Evolutionary conservation across 2,888 invertebrate species (phyloP), one percentile per base, ranked within the genome.

Genomic region (Silvanus unidentatus): DNA sequence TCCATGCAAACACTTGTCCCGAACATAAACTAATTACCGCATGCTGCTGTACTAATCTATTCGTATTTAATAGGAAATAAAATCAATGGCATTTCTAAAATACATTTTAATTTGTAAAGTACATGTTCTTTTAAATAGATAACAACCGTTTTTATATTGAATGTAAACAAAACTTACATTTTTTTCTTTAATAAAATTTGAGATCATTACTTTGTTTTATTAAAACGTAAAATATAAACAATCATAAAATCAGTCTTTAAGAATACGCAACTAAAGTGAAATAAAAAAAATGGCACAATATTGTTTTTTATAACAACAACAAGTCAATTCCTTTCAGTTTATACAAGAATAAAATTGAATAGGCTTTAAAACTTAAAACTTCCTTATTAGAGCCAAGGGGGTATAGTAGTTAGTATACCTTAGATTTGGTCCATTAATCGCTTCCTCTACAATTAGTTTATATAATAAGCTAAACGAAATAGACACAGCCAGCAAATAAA

Each of bases 1-100:
- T 88, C 2, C 82, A 86, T 65, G 82, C 88, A 32, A 88, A 87
- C 69, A 77, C 81, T 12, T 88, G 88, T 62, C 72, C 77, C 44
- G 88, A 88, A 60, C 82, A 84, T 65, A 71, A 79, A 52, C 72
- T 88, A 40, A 87, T 88, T 55, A 80, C 82, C 9, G 78, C 77
- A 48, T 88, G 88, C 64, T 88, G 88, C 64, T 88, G 88, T 60
- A 66, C 61, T 9, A 62, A 55, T 16, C 30, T 37, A 15, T 3
- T 15, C 3, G 5, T 9, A 4, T 32, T 32, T 32, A 32, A 32
- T 32, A 32, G n/a, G 10, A 11, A 32, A 32, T 11, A 32, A n/a
- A 32, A 32, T 32, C 10, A 11, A 3, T 5, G 3, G 4, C 3
- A 32, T 32, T 32, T 12, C 32, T 32, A 32, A 32, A 32, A 32